phyloP scores from a whole-genome alignment of 2,797 vertebrate genomes.

The Caiman crocodilus region DNA sequence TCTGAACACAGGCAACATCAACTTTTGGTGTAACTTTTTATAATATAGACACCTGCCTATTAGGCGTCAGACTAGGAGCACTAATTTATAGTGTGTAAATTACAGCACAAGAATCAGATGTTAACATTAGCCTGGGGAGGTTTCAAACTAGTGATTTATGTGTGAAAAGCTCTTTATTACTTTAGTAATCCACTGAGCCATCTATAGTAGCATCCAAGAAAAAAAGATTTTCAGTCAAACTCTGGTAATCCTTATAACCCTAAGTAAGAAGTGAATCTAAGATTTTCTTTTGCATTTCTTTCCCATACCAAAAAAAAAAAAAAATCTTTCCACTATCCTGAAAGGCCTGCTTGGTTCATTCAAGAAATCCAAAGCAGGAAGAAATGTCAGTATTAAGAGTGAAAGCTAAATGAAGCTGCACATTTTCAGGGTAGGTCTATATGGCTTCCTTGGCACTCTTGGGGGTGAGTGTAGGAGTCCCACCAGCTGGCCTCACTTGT shows the following conservation, averaged over 20 bases:
- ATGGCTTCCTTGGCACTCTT: too few species aligned
- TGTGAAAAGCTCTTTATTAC: not conserved
- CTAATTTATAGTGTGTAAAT: not conserved
- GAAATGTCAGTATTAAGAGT: slow-evolving; percentile 13
- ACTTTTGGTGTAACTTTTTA: not conserved
- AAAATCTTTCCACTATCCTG: not conserved
- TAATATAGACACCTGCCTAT: not conserved
- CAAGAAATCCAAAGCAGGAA: slow-evolving; percentile 12
- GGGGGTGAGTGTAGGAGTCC: too few species aligned
- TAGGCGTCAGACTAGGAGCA: not conserved
- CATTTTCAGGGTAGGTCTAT: too few species aligned
- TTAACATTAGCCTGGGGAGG: not conserved
- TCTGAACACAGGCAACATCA: not conserved
- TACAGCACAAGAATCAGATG: not conserved
- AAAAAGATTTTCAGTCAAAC: not conserved
- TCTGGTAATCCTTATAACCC: not conserved
- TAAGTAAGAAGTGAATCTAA: not conserved
- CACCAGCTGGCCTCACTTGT: too few species aligned
- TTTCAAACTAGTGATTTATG: not conserved
- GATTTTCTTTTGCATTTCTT: not conserved
- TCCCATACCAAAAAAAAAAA: not conserved
- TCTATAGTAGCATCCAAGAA: not conserved
- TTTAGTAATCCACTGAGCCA: not conserved
- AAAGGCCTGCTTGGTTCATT: not conserved
- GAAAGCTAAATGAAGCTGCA: slow-evolving; percentile 6